Evolutionary conservation across 1,140 invertebrate genomes (phyloP).

Genomic region (Drosophila sechellia): DNA sequence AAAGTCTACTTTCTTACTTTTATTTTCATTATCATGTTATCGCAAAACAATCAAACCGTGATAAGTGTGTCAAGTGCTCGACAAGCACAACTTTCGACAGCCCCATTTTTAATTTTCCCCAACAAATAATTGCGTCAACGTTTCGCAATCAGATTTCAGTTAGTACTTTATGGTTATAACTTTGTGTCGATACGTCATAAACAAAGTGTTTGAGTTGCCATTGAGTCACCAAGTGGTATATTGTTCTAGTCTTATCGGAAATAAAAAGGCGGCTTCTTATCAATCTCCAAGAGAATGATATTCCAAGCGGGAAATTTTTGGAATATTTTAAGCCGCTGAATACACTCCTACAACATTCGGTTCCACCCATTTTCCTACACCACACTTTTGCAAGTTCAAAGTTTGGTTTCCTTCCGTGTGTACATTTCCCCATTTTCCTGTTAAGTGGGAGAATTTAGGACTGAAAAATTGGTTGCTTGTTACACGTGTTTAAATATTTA

Average conservation of each 20-base stretch:
- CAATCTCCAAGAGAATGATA: constrained; percentile 23
- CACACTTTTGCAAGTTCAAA: constrained; percentile 51
- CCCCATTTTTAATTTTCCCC: constrained; percentile 2
- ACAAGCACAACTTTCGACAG: constrained; percentile 39
- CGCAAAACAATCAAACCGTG: constrained; percentile 22
- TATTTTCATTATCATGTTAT: constrained; percentile 16
- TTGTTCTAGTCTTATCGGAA: constrained; percentile 39
- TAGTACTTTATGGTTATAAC: constrained; percentile 34
- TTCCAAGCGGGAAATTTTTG: constrained; percentile 6
- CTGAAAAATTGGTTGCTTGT: constrained; percentile 44
- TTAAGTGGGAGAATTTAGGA: constrained; percentile 18
- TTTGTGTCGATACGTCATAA: constrained; percentile 49
- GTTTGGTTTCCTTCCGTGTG: constrained; percentile 47
- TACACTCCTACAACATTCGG: constrained; percentile 41
- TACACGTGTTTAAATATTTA: constrained; percentile 65
- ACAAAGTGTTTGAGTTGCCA: constrained; percentile 29
- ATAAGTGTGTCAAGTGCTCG: constrained; percentile 50
- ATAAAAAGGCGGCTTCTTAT: constrained; percentile 17
- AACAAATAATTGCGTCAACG: constrained; percentile 35
- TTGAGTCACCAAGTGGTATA: constrained; percentile 38
- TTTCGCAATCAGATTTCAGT: constrained; percentile 48
- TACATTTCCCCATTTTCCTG: constrained; percentile 54
- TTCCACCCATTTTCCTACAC: neutral
- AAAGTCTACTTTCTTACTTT: constrained; percentile 7
- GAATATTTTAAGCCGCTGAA: constrained; percentile 20